Base-by-base conservation (phyloP, 1,140 invertebrate genomes). In the Rhagoletis pomonella region DNA sequence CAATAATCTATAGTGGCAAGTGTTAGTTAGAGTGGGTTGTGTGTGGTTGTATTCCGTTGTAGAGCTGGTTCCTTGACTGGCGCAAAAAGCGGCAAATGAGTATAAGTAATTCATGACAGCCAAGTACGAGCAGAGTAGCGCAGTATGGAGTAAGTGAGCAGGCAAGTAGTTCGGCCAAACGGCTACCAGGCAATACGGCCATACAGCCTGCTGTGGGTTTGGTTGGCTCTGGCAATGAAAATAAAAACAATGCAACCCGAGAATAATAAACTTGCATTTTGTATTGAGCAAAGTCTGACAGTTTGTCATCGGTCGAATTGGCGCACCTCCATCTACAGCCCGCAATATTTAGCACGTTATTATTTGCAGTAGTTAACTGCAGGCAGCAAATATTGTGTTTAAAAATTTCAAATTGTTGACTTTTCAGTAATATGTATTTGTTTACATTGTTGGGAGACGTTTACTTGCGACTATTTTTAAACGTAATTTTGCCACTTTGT, bases 61-160 rank as follows among this genome's bases (percentile, higher is more conserved):
- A 55, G 17, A 81, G 73, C 73, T 81, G 73, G 73, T 81, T 81
- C 47, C 73, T 81, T 81, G 42, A 55, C n/a, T 19, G 47, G 73
- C 73, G 44, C 44, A 55, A 81, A 50, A 81, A 58, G 14, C 50
- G 50, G 50, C 50, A 55, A 55, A 55, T 55, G 10, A 55, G 50
- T 55, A 10, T 55, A 55, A 55, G 14, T 47, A 81, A 58, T 4
- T 55, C 73, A 58, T 81, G 73, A 42, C 47, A 29, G 47, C n/a
- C 73, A 81, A 55, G 73, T 19, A 4, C 10, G 1, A 47, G 69
- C 47, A 47, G 17, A 62, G 73, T 81, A 14, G 69, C 64, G 29
- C 39, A 39, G 29, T 10, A 29, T 67, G 17, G 69, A 50, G 9
- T 81, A 62, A n/a, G 73, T 10, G 73, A 10, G n/a, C 47, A 77